A percentile compares a stretch with the other conserved stretches of the same genome.
Conservation (phyloP, 2,888 invertebrate genomes). For the Machimus rusticus region DNA sequence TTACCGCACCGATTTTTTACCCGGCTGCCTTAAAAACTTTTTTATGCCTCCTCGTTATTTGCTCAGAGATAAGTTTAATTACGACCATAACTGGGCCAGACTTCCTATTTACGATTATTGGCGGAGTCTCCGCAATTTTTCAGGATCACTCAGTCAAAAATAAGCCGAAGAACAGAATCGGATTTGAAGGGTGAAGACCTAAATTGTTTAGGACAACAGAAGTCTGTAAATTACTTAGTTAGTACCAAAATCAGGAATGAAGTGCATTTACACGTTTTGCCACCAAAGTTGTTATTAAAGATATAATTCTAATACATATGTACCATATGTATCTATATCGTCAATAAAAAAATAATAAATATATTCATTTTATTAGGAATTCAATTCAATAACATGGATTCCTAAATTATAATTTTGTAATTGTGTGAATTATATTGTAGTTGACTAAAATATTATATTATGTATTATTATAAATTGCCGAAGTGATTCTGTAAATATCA, state of each 20-base stretch:
- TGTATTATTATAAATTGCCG: no score
- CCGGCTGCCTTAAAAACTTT: not conserved
- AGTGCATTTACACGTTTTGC: not conserved
- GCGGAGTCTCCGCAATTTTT: slow-evolving; percentile 2
- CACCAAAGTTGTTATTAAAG: no score
- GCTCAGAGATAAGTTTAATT: slow-evolving; percentile 45
- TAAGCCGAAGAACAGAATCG: not conserved
- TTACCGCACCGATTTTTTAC: not conserved
- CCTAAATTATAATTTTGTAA: no score
- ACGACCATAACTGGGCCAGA: slow-evolving; percentile 43
- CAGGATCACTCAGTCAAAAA: slow-evolving; percentile 19
- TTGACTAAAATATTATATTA: no score
- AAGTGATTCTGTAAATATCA: no score
- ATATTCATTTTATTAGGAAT: no score
- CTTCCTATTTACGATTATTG: slow-evolving; percentile 47
- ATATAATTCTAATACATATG: no score
- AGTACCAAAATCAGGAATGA: not conserved
- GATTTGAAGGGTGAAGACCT: not conserved
- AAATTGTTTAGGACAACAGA: not conserved
- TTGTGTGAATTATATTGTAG: no score
- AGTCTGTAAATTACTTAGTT: not conserved
- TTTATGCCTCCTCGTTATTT: slow-evolving; percentile 36
- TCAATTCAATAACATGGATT: no score
- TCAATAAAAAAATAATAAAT: no score
- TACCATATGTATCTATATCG: no score